Evolutionary conservation across 1,140 invertebrate species (phyloP).

Genomic region (Eriosoma lanigerum): DNA sequence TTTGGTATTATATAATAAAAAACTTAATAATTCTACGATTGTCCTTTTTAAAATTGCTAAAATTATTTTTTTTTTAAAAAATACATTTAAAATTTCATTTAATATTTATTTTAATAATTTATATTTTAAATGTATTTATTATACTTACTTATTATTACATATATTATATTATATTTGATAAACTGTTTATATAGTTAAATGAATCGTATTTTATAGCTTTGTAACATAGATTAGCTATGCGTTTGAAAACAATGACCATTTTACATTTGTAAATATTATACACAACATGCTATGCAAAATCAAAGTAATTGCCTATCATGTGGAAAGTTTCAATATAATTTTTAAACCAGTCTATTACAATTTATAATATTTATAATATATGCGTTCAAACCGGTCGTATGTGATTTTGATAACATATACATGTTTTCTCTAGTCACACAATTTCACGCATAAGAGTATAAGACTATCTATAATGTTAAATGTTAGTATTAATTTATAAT

Average conservation of each 20-base stretch:
- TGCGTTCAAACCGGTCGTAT: conserved; percentile 27
- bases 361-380: conserved; percentile 37
- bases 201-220: too few relatives aligned
- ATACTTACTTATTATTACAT: too few relatives aligned
- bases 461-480: too few relatives aligned
- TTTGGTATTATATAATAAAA: too few relatives aligned
- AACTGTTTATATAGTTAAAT: too few relatives aligned
- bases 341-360: not conserved
- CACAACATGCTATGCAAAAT: not conserved
- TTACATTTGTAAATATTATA: not conserved
- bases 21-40: too few relatives aligned
- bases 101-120: too few relatives aligned
- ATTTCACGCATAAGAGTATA: not conserved
- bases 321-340: conserved; percentile 27
- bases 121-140: too few relatives aligned
- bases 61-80: too few relatives aligned
- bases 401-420: conserved; percentile 24
- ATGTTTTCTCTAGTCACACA: conserved; percentile 8
- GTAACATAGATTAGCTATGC: not conserved
- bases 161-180: too few relatives aligned
- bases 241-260: not conserved
- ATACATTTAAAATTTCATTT: too few relatives aligned
- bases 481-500: not conserved
- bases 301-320: conserved; percentile 19
- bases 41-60: too few relatives aligned